Evolutionary conservation across 2,797 vertebrate genomes (phyloP).

Genomic region (Muscicapa striata): DNA sequence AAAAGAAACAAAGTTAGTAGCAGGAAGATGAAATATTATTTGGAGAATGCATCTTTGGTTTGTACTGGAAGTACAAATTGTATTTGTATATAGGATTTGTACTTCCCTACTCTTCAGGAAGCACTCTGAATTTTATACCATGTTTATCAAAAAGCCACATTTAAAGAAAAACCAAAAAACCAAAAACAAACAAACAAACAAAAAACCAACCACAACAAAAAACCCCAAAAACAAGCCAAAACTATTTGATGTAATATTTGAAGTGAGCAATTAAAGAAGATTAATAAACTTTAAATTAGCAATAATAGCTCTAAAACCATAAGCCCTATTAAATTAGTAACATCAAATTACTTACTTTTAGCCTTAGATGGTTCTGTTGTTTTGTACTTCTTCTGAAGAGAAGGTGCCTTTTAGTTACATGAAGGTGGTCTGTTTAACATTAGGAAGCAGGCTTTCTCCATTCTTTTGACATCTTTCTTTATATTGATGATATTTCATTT

Average conservation of each 20-base stretch:
- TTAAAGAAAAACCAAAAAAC: not conserved
- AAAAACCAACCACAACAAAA: not conserved
- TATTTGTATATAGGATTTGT: not conserved
- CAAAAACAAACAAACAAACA: too few relatives aligned
- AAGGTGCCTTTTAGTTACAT: not conserved
- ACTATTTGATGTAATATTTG: not conserved
- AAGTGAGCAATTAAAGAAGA: not conserved
- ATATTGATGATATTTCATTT: not conserved
- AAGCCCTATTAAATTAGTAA: not conserved
- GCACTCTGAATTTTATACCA: not conserved
- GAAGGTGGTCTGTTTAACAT: not conserved
- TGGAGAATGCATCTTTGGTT: not conserved
- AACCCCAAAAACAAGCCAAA: fast-evolving
- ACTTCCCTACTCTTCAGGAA: not conserved
- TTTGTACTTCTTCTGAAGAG: not conserved
- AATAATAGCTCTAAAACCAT: not conserved
- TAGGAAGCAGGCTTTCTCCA: not conserved
- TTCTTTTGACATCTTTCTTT: slow-evolving; percentile 6
- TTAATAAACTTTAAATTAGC: not conserved
- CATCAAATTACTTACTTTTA: not conserved
- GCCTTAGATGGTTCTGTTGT: not conserved
- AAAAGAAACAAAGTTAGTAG: not conserved
- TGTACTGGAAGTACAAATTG: not conserved
- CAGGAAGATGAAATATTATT: not conserved
- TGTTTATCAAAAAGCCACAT: not conserved